Base-by-base conservation (phyloP, 23 tunicate species). In the Phallusia fumigata region DNA sequence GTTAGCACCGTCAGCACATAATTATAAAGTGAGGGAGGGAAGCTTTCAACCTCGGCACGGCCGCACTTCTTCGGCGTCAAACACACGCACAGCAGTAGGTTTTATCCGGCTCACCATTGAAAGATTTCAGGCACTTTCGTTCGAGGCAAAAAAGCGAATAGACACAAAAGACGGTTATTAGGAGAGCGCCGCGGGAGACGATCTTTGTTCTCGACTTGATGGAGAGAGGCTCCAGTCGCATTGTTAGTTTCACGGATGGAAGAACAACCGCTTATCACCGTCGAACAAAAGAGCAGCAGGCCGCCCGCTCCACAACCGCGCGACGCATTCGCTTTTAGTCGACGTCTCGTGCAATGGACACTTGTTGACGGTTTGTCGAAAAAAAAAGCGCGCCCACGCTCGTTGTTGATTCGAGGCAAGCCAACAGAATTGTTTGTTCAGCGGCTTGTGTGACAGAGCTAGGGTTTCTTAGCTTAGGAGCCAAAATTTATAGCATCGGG, bases 171-270 rank as follows among this genome's bases (percentile, higher is more conserved):
- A 58, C 26, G 69, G 69, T 58, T 58, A 58, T 58, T 58, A 58
- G 69, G 69, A 58, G 69, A 33, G 80, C 80, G 80, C 80, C 26
- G 80, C 80, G 80, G 80, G 80, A 77, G 33, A 19, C 47, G 33
- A 77, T 40, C 80, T 77, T 77, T 77, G 80, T 77, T 77, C 80
- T 45, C 80, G 50, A 77, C 47, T 77, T 77, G 80, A 77, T 77
- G 52, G 80, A 77, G 50, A 77, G 80, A 45, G 80, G 31, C 80
- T 77, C 80, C 80, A 45, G 80, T 77, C 47, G 47, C 47, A 77
- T 77, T 77, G 80, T 77, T 77, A 40, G 52, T 40, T 77, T 77
- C 80, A 45, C 80, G 80, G 52, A 33, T 77, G 80, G 50, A 45
- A 40, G 80, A 40, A 40, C 80, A 77, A 45, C 52, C 33, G 53